Conservation (phyloP, 2,888 invertebrate genomes). For the Elgonia sp. region DNA sequence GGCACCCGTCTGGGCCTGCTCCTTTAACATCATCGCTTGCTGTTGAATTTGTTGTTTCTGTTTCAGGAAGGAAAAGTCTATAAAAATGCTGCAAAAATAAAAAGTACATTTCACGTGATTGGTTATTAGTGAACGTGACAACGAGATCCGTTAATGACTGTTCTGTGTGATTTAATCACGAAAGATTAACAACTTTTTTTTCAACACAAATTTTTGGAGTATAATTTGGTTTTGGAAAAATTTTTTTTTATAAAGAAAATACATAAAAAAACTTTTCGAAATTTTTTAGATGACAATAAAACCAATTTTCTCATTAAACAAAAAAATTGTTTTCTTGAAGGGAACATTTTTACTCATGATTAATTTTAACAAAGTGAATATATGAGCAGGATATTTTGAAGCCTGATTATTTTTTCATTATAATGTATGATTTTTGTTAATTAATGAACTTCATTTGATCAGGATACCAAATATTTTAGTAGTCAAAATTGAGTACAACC, state of each 20-base stretch:
- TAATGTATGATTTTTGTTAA: background rate
- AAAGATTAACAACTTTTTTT: background rate
- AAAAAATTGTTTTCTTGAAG: no score
- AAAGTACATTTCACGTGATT: constrained; percentile 74
- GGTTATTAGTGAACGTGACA: constrained; percentile 47
- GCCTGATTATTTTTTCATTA: no score
- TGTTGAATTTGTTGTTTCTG: constrained; percentile 90
- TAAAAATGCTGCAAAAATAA: constrained; percentile 91
- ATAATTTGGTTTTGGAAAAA: no score
- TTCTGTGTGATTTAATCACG: constrained; percentile 9
- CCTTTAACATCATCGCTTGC: constrained; percentile 88
- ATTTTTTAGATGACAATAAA: no score
- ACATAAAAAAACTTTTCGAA: no score
- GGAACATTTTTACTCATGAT: no score
- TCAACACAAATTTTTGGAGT: background rate
- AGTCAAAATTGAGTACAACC: constrained; percentile 2
- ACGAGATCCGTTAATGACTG: constrained; percentile 61
- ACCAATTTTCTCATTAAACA: no score
- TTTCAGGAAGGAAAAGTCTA: constrained; percentile 94
- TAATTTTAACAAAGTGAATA: no score
- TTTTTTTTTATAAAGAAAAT: no score
- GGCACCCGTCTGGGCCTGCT: constrained; percentile 85
- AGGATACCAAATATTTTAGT: background rate
- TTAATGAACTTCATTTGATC: background rate
- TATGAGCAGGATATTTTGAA: background rate